Conservation (phyloP, 2,113 vertebrate species). For the Ornithorhynchus anatinus region DNA sequence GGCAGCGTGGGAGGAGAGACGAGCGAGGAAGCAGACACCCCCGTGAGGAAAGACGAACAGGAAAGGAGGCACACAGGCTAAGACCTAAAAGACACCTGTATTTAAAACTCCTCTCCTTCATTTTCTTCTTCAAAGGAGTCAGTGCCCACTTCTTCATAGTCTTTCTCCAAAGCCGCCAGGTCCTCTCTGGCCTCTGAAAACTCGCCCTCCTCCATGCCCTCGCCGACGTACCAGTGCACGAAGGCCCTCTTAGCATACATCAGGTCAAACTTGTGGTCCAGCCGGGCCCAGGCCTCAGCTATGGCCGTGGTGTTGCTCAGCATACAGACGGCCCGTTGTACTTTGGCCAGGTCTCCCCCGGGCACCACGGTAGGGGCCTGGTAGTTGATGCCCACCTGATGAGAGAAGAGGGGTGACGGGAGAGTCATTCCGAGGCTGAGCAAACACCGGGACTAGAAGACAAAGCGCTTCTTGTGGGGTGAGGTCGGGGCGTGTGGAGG, state of each 20-base stretch:
- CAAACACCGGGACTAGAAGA: too few species aligned
- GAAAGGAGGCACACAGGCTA: neutral
- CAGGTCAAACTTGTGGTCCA: slow-evolving; percentile 80
- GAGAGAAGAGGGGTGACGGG: neutral
- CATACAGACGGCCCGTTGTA: slow-evolving; percentile 79
- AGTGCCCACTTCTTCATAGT: slow-evolving; percentile 82
- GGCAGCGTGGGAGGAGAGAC: too few species aligned
- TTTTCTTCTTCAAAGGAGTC: slow-evolving; percentile 79
- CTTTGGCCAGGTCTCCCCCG: slow-evolving; percentile 74
- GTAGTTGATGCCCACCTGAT: slow-evolving; percentile 81
- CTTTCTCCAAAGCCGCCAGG: slow-evolving; percentile 80
- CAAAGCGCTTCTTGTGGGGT: too few species aligned
- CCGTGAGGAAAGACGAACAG: neutral
- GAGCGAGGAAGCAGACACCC: too few species aligned
- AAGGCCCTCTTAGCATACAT: slow-evolving; percentile 83
- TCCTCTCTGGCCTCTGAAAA: slow-evolving; percentile 80
- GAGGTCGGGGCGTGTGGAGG: neutral
- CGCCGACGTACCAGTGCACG: slow-evolving; percentile 82
- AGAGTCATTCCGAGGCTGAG: too few species aligned
- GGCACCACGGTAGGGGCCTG: slow-evolving; percentile 77
- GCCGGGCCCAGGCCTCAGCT: slow-evolving; percentile 77
- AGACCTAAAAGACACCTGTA: slow-evolving; percentile 11
- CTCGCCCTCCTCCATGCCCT: slow-evolving; percentile 83
- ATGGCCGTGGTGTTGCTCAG: slow-evolving; percentile 81
- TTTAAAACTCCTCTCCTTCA: slow-evolving; percentile 70